phyloP scores from a whole-genome alignment of 2,113 vertebrate species.

The Salvelinus sp. region DNA sequence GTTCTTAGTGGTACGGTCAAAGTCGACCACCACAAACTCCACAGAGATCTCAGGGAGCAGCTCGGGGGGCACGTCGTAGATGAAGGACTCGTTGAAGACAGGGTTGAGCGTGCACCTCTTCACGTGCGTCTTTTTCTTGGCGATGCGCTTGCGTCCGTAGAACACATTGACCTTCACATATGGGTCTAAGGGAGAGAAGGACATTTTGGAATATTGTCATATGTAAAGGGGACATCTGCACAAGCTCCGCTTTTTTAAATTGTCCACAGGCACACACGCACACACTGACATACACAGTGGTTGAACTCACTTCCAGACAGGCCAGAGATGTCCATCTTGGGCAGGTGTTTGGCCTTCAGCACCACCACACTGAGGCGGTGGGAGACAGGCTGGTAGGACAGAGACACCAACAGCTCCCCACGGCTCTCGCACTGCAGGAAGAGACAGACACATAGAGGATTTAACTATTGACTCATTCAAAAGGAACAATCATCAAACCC shows the following conservation, averaged over 20 bases:
- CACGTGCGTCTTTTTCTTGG: conserved; percentile 97
- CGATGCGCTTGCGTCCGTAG: conserved; percentile 91
- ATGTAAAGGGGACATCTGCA: neutral
- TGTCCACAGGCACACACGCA: neutral
- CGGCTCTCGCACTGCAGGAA: conserved; percentile 81
- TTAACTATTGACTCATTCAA: too few species aligned
- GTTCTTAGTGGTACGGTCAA: conserved; percentile 96
- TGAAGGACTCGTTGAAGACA: conserved; percentile 96
- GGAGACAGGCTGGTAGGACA: conserved; percentile 94
- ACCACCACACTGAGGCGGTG: conserved; percentile 96
- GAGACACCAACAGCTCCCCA: conserved; percentile 91
- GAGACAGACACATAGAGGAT: conserved; percentile 20
- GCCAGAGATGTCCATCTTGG: conserved; percentile 96
- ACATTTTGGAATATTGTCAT: too few species aligned
- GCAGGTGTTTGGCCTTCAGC: conserved; percentile 92
- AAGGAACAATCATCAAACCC: too few species aligned
- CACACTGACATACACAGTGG: neutral
- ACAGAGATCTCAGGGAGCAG: conserved; percentile 91
- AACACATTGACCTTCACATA: conserved; percentile 99
- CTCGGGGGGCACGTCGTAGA: conserved; percentile 89
- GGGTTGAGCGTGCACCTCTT: conserved; percentile 97
- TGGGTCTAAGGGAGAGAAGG: conserved; percentile 77
- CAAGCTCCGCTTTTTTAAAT: neutral
- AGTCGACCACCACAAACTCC: conserved; percentile 94
- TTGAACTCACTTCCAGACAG: conserved; percentile 94